phyloP scores from a whole-genome alignment of 2,888 invertebrate species.

The Horisme vitalbata region DNA sequence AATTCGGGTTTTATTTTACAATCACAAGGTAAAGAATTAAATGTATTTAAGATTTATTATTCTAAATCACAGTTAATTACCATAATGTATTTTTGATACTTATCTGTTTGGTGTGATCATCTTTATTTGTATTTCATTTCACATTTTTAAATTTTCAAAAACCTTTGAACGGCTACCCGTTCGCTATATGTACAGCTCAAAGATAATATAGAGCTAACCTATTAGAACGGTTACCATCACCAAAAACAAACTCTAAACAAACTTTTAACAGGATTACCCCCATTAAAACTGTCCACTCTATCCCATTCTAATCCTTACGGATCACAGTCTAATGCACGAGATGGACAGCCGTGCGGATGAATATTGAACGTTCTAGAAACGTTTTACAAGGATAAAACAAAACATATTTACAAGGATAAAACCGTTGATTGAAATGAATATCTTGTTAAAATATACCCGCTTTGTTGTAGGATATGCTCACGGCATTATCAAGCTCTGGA shows the following conservation, averaged over 20 bases:
- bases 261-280: constrained; percentile 31
- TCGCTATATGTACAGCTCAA: too few species aligned
- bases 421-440: constrained; percentile 51
- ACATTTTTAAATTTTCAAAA: too few species aligned
- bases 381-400: constrained; percentile 18
- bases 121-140: too few species aligned
- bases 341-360: constrained; percentile 70
- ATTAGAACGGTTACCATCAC: too few species aligned
- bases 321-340: constrained; percentile 65
- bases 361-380: constrained; percentile 49
- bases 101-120: too few species aligned
- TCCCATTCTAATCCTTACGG: constrained; percentile 39
- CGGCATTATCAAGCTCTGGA: constrained; percentile 1
- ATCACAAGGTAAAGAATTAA: not conserved
- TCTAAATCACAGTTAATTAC: too few species aligned
- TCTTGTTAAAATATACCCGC: constrained; percentile 55
- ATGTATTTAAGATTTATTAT: too few species aligned
- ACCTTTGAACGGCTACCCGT: too few species aligned
- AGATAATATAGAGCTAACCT: too few species aligned
- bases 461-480: constrained; percentile 47
- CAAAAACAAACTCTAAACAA: constrained; percentile 20
- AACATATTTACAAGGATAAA: constrained; percentile 32
- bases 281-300: constrained; percentile 21
- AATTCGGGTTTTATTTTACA: not conserved
- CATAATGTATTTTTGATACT: too few species aligned